Evolutionary conservation across 2,888 invertebrate species (phyloP), one percentile per base, ranked within the genome.

Genomic region (Cetonia aurata): DNA sequence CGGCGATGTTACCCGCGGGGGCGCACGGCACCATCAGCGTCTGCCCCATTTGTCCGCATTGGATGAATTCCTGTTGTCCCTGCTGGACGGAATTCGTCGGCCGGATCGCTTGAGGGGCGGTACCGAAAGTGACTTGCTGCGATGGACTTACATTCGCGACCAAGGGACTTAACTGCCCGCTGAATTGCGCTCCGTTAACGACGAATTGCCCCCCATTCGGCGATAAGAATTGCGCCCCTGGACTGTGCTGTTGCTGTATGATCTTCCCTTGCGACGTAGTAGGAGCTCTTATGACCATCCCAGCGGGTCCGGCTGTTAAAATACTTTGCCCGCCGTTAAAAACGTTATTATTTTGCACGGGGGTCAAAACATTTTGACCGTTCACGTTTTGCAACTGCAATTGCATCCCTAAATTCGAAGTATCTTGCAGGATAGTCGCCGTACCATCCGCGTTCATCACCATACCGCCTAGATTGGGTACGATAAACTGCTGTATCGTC

Each of bases 351-450:
- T 89, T 90, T 79, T 92, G 92, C 4, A 93, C 89, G 0, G 92
- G 92, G 0, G 93, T 92, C 57, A 93, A 81, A 10, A 93, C 91
- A 77, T 92, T 93, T 76, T 92, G 92, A 0, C 92, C 92, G 78
- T 92, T 92, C 0, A 94, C 92, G 72, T 94, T 94, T 79, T 94
- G 94, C 73, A 94, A 87, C 79, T 94, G 94, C 12, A 92, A 79
- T 76, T 92, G 92, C 89, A 92, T 88, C 0, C 92, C 91, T 77
- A 92, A 87, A 46, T 90, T 89, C 0, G 89, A 87, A 17, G 90
- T 88, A 74, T 93, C 92, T 80, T 92, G 92, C 48, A 90, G 79
- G 55, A 95, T 87, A 0, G 94, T 92, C 0, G 94, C 91, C 3
- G 88, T 88, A 3, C 86, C 86, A 78, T 92, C 92, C 0, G 93